Evolutionary conservation across 2,113 vertebrate genomes (phyloP).

Genomic region (Callochromis pleurospilus): DNA sequence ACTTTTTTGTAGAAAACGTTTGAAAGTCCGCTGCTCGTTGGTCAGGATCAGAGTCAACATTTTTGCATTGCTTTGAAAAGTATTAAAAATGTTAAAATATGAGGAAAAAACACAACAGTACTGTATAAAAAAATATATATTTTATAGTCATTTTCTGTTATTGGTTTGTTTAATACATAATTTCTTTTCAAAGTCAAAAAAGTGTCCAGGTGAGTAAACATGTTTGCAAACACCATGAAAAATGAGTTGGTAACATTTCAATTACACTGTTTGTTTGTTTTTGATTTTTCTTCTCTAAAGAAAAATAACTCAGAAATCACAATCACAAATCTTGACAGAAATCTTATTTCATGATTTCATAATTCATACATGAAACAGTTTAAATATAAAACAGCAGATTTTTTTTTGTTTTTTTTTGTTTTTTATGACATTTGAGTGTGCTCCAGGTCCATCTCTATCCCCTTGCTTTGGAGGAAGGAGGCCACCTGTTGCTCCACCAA

Average conservation of each 20-base stretch:
- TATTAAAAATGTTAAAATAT: neutral
- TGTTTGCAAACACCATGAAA: neutral
- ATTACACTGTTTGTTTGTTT: neutral
- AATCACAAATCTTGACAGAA: neutral
- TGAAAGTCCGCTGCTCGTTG: neutral
- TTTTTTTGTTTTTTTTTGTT: accelerated
- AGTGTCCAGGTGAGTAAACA: neutral
- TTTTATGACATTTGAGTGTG: neutral
- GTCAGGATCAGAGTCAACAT: neutral
- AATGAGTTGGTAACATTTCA: neutral
- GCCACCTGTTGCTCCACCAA: too few relatives aligned
- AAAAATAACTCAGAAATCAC: neutral
- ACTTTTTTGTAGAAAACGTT: neutral
- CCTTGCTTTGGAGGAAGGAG: too few relatives aligned
- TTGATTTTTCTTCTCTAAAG: neutral
- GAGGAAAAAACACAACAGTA: neutral
- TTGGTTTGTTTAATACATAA: neutral
- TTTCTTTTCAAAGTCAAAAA: neutral
- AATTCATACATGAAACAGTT: neutral
- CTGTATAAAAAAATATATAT: neutral
- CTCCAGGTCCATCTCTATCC: too few relatives aligned
- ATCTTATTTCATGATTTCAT: neutral
- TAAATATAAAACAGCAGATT: neutral
- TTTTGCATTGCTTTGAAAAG: neutral
- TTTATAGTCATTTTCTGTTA: neutral